Percentiles rank a stretch among this genome's conserved stretches.
Evolutionary conservation across 2,888 invertebrate species (phyloP).

Genomic region (Helleia helle): DNA sequence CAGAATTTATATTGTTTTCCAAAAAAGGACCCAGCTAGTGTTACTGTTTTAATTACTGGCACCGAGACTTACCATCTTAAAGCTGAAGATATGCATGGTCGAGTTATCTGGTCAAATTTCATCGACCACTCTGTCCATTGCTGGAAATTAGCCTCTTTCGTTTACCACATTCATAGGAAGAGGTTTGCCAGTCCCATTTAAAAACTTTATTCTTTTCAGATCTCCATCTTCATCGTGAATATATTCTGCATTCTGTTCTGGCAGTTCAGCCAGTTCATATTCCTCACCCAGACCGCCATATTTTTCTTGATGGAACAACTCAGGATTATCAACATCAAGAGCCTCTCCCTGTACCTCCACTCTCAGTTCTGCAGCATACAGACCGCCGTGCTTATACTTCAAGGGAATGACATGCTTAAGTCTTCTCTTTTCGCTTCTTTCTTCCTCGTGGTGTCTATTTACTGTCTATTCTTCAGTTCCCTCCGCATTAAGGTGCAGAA

Average conservation of each 20-base stretch:
- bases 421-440: slow-evolving; percentile 64
- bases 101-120: no score
- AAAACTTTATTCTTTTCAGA: slow-evolving; percentile 35
- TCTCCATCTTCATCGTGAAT: slow-evolving; percentile 48
- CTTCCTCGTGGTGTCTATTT: slow-evolving; percentile 46
- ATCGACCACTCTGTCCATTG: no score
- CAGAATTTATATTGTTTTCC: no score
- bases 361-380: slow-evolving; percentile 59
- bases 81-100: no score
- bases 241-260: slow-evolving; percentile 75
- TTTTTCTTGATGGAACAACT: slow-evolving; percentile 81
- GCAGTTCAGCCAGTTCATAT: slow-evolving; percentile 90
- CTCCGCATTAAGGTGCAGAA: slow-evolving; percentile 42
- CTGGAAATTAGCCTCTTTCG: no score
- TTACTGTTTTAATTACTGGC: no score
- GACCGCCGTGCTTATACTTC: slow-evolving; percentile 46
- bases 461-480: slow-evolving; percentile 47
- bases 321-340: slow-evolving; percentile 57
- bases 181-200: no score
- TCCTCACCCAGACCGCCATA: slow-evolving; percentile 83
- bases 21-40: no score
- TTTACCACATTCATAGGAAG: no score
- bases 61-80: no score
- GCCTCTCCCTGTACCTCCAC: slow-evolving; percentile 46
- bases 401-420: slow-evolving; percentile 63